Evolutionary conservation across 2,888 invertebrate species (phyloP).

Genomic region (Pseudanteris insignis): DNA sequence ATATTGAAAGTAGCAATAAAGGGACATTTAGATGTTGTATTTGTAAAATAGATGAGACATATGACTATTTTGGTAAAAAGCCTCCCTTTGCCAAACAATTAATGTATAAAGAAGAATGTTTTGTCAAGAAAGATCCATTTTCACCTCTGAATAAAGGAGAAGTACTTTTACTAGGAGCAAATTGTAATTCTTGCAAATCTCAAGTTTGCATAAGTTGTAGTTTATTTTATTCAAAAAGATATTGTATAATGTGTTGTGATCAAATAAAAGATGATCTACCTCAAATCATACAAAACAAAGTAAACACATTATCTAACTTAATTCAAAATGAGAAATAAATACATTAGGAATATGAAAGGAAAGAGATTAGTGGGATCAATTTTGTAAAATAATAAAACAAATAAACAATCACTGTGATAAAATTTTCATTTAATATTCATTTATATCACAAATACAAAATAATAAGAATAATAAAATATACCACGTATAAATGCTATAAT

Average conservation of each 20-base stretch:
- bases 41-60: slow-evolving; percentile 76
- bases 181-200: slow-evolving; percentile 76
- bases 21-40: slow-evolving; percentile 72
- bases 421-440: background rate
- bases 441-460: slow-evolving; percentile 1
- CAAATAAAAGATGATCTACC: slow-evolving; percentile 74
- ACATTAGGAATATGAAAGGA: too few species aligned
- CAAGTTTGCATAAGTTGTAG: slow-evolving; percentile 84
- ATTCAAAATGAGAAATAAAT: background rate
- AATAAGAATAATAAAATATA: too few species aligned
- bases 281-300: slow-evolving; percentile 73
- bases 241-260: slow-evolving; percentile 78
- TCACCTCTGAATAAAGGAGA: slow-evolving; percentile 78
- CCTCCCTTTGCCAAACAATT: slow-evolving; percentile 80
- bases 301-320: slow-evolving; percentile 53
- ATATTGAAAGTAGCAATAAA: slow-evolving; percentile 45
- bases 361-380: background rate
- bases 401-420: slow-evolving; percentile 8
- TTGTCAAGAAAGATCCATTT: slow-evolving; percentile 87
- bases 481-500: too few species aligned
- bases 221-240: slow-evolving; percentile 79
- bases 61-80: slow-evolving; percentile 78
- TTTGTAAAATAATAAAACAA: background rate
- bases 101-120: slow-evolving; percentile 77
- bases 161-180: slow-evolving; percentile 79